Conservation (phyloP, 2,888 invertebrate species). For the Chalcis sispes region DNA sequence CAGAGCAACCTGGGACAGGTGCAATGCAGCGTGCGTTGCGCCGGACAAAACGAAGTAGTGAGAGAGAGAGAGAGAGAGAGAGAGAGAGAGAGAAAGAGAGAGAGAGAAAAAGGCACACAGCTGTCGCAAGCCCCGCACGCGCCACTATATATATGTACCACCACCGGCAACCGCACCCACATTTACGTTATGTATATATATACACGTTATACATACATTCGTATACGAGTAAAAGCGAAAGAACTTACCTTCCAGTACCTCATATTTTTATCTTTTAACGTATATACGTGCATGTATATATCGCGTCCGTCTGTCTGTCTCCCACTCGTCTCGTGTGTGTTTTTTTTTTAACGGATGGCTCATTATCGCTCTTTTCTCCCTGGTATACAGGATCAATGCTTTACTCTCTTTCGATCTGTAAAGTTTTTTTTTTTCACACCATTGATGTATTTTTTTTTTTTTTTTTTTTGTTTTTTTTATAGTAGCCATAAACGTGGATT, state of each 20-base stretch:
- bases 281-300: neutral
- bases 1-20: slow-evolving; percentile 24
- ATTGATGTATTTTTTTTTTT: slow-evolving; percentile 20
- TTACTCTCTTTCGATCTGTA: too few relatives aligned
- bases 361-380: neutral
- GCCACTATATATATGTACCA: slow-evolving; percentile 38
- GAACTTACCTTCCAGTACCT: too few relatives aligned
- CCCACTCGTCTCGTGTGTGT: too few relatives aligned
- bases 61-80: slow-evolving; percentile 3
- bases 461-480: neutral
- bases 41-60: neutral
- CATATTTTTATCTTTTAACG: neutral
- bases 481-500: too few relatives aligned
- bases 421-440: too few relatives aligned
- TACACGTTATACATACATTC: slow-evolving; percentile 1
- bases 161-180: slow-evolving; percentile 64
- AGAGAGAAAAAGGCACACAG: slow-evolving; percentile 10
- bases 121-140: slow-evolving; percentile 61
- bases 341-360: neutral
- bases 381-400: too few relatives aligned
- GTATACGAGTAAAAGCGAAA: neutral
- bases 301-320: too few relatives aligned
- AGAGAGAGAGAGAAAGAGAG: slow-evolving; percentile 15
- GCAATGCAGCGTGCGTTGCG: slow-evolving; percentile 29
- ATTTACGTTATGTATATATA: slow-evolving; percentile 61